Percentiles rank a stretch among this genome's conserved stretches.
Evolutionary conservation across 2,888 invertebrate genomes (phyloP).

Genomic region (Holacanthella duospinosa): DNA sequence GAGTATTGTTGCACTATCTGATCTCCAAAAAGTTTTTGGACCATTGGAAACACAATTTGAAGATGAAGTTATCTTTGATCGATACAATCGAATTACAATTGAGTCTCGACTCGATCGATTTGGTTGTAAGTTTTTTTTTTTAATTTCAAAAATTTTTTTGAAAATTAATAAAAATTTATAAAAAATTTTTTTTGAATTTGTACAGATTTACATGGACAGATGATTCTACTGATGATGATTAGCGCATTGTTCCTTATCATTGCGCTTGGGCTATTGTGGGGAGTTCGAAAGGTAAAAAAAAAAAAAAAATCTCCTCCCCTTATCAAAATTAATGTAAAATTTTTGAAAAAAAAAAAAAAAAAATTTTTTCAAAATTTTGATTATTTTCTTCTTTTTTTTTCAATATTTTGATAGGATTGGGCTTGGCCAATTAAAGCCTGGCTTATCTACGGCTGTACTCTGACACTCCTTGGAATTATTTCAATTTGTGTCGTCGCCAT

Average conservation of each 20-base stretch:
- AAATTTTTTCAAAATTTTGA: no score
- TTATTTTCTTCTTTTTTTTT: background rate
- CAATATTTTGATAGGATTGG: slow-evolving; percentile 22
- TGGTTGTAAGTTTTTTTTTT: slow-evolving; percentile 18
- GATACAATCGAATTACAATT: slow-evolving; percentile 5
- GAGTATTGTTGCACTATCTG: slow-evolving; percentile 32
- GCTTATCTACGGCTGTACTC: slow-evolving; percentile 33
- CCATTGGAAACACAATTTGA: slow-evolving; percentile 24
- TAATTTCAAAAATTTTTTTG: slow-evolving; percentile 1
- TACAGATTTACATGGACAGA: slow-evolving; percentile 29
- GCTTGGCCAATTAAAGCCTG: slow-evolving; percentile 35
- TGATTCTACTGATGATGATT: slow-evolving; percentile 28
- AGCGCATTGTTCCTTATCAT: slow-evolving; percentile 27
- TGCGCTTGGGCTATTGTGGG: slow-evolving; percentile 30
- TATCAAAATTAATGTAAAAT: background rate
- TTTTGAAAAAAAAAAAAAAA: no score
- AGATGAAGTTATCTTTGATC: background rate
- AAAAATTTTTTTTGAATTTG: slow-evolving; percentile 6
- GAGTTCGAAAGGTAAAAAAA: slow-evolving; percentile 29
- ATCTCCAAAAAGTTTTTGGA: slow-evolving; percentile 32
- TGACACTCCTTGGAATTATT: slow-evolving; percentile 29
- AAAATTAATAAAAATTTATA: background rate
- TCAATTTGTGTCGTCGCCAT: slow-evolving; percentile 28
- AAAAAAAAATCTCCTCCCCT: no score
- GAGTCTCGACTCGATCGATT: slow-evolving; percentile 26